Evolutionary conservation across 2,888 invertebrate genomes (phyloP).

Genomic region (Luperina testacea): DNA sequence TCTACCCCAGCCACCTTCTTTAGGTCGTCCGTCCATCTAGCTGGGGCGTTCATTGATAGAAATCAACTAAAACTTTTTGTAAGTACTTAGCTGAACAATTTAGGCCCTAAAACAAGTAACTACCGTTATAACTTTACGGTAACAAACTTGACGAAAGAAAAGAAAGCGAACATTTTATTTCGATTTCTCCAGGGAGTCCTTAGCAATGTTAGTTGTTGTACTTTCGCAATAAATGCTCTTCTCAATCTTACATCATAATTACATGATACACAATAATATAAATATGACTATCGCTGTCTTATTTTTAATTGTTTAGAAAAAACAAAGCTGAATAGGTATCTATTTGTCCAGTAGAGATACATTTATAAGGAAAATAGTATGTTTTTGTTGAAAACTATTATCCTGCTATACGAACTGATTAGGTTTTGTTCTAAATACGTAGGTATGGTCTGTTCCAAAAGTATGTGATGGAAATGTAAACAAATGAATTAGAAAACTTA

Average conservation of each 20-base stretch:
- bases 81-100: constrained; percentile 11
- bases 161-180: constrained; percentile 41
- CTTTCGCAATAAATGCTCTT: background rate
- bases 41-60: background rate
- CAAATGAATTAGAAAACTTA: background rate
- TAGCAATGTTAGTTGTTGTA: constrained; percentile 6
- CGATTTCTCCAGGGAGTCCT: constrained; percentile 42
- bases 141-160: constrained; percentile 25
- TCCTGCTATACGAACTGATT: background rate
- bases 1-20: no score
- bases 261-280: background rate
- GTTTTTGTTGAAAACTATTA: background rate
- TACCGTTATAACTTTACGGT: constrained; percentile 41
- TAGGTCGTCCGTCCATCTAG: no score
- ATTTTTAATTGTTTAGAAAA: background rate
- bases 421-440: background rate
- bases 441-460: background rate
- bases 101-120: constrained; percentile 41
- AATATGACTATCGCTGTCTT: background rate
- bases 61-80: constrained; percentile 10
- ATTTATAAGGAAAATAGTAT: background rate
- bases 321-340: background rate
- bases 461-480: background rate
- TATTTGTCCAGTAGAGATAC: background rate
- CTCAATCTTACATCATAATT: background rate